Percentiles rank a stretch among this genome's conserved stretches.
Evolutionary conservation across 1,140 invertebrate species (phyloP).

Genomic region (Zaprionus gabonicus): DNA sequence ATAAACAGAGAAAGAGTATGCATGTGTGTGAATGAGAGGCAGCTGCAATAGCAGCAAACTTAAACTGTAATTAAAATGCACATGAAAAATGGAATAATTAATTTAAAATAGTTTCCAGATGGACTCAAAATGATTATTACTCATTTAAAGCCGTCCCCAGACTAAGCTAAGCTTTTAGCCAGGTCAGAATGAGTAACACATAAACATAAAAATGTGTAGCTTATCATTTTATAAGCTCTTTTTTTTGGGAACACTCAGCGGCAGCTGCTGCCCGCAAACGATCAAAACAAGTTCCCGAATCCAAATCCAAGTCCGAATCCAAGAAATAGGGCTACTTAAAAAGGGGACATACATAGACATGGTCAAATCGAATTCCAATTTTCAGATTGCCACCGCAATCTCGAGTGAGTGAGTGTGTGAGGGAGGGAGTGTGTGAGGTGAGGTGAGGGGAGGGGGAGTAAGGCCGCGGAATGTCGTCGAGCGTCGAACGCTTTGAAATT

Average conservation of each 20-base stretch:
- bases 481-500: conserved; percentile 78
- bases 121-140: conserved; percentile 18
- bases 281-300: conserved; percentile 43
- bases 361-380: conserved; percentile 68
- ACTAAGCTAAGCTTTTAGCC: conserved; percentile 16
- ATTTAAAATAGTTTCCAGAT: neutral
- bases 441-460: conserved; percentile 23
- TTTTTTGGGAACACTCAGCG: conserved; percentile 14
- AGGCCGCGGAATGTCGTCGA: conserved; percentile 65
- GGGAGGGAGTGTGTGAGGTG: conserved; percentile 23
- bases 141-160: conserved; percentile 23
- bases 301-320: neutral
- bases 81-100: conserved; percentile 10
- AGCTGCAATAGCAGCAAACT: conserved; percentile 10
- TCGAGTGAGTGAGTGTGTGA: neutral
- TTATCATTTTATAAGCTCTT: conserved; percentile 65
- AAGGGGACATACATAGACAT: conserved; percentile 26
- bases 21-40: neutral
- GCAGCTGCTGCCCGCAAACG: conserved; percentile 35
- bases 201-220: conserved; percentile 61
- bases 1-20: neutral
- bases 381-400: conserved; percentile 59
- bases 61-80: conserved; percentile 5
- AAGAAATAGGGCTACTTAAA: conserved; percentile 41
- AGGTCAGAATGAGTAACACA: conserved; percentile 34